These are phyloP conservation scores for Nyctereutes procyonoides DNA, from an alignment of 2,113 vertebrate species.

Conservation along the genomic window DNA sequence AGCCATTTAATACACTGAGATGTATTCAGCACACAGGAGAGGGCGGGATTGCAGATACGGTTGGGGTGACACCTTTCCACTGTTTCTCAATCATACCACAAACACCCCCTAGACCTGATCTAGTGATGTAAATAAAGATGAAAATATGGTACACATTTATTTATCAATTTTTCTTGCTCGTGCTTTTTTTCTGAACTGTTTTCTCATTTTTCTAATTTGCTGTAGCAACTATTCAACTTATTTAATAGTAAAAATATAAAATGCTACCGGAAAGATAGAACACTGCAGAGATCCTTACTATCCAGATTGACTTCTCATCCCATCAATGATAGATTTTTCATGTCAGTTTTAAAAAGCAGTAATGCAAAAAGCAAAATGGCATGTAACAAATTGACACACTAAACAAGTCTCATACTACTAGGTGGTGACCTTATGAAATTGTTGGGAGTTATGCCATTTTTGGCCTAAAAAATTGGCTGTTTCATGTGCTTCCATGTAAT, in stretches of 20 bases:
- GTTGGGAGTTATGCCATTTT: neutral
- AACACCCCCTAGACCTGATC: neutral
- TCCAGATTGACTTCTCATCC: neutral
- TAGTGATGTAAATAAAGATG: neutral
- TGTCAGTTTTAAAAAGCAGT: neutral
- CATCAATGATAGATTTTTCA: neutral
- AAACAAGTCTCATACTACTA: neutral
- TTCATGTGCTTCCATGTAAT: neutral
- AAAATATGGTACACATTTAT: neutral
- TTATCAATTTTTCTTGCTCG: neutral
- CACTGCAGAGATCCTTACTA: neutral
- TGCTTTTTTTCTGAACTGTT: neutral
- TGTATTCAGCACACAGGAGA: neutral
- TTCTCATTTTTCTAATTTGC: neutral
- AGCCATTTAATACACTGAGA: neutral
- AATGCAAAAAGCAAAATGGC: neutral
- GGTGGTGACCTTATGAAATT: neutral
- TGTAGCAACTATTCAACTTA: neutral
- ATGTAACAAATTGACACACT: neutral
- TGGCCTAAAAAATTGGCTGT: neutral
- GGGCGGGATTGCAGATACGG: neutral
- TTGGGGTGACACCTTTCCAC: neutral
- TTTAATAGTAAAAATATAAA: conserved; percentile 37
- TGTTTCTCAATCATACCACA: neutral
- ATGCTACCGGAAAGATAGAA: neutral